Base-by-base conservation (phyloP, 2,888 invertebrate genomes). In the Polyploca ridens region DNA sequence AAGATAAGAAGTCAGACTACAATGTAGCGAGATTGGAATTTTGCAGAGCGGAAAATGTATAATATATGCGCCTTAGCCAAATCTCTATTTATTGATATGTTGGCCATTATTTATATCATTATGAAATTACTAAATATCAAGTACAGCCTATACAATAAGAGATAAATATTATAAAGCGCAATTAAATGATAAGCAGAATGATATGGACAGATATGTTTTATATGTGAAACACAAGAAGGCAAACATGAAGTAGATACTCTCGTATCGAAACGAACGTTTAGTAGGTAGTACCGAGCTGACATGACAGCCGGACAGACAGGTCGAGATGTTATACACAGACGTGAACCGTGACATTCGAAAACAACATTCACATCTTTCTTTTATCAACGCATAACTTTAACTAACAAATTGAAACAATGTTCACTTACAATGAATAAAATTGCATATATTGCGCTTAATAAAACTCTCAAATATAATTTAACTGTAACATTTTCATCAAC, bases 381-480 rank as follows among this genome's bases (percentile, higher is more conserved):
- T 83, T 82, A 77, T 86, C 83, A 93, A 93, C 92, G 91, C 90
- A 93, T 93, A 93, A 93, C 93, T 90, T 93, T 92, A 94, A 94
- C 92, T 87, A 93, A 93, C 93, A 93, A 91, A 93, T 93, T 86
- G 90, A 94, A 94, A 93, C 93, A 91, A 93, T 92, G 85, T 90
- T 91, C 89, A 90, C 91, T 91, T 92, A 91, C 89, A 90, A 93
- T 93, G 90, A 94, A 93, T 93, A 90, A 91, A 93, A 93, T 90
- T 93, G 91, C 90, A 89, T 90, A 91, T 88, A 90, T 90, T 90
- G 92, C 93, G 92, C 91, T 91, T 85, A 92, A 93, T 93, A 93
- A 94, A 94, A 93, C 93, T 94, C 93, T 94, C 93, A 92, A 93
- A 93, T 93, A 93, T 93, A 94, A 92, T 94, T 93, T 88, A 93